Base-by-base conservation (phyloP, 2,797 vertebrate genomes). In the Balearica regulorum region DNA sequence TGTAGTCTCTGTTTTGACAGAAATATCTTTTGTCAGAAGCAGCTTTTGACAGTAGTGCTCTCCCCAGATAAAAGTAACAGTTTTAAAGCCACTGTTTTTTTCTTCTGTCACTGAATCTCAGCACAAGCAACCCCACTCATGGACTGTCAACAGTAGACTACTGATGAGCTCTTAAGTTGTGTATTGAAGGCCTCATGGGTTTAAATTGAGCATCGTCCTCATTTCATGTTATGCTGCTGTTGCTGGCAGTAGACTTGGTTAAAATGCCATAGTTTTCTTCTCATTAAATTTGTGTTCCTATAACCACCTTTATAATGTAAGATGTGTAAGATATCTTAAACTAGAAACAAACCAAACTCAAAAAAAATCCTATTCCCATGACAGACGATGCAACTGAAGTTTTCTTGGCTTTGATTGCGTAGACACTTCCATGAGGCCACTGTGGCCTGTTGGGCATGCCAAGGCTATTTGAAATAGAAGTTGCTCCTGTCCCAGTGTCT, bases 1-100 rank as follows among this genome's bases (percentile, higher is more conserved):
- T 68, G 16, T 35, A 78, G 80, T 65, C 44, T 89, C 73, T 89
- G 57, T 78, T 96, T 90, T 86, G 94, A 87, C 83, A 93, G 72
- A 76, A 94, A 69, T 44, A 89, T 14, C 46, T 94, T 93, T 92
- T 89, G 73, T 82, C 62, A 93, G 85, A 84, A 95, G 43, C 29
- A 84, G 53, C 68, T 89, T 95, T 89, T 94, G 85, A 88, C 79
- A 87, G 71, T 62, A 83, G 35, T 13, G 70, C 14, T 54, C 49
- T 92, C 41, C 71, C 48, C 37, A 86, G 71, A 94, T 70, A 81
- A 85, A 94, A 94, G 28, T 25, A 85, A 73, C 21, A 1, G 0
- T 77, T 93, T 82, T 73, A 68, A 80, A 90, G 53, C 41, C 60
- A 64, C 75, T 70, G 29, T 48, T 93, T 68, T 68, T 80, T 17